Evolutionary conservation across 2,797 vertebrate species (phyloP), one percentile per base, ranked within the genome.

Genomic region (Eleutherodactylus coqui): DNA sequence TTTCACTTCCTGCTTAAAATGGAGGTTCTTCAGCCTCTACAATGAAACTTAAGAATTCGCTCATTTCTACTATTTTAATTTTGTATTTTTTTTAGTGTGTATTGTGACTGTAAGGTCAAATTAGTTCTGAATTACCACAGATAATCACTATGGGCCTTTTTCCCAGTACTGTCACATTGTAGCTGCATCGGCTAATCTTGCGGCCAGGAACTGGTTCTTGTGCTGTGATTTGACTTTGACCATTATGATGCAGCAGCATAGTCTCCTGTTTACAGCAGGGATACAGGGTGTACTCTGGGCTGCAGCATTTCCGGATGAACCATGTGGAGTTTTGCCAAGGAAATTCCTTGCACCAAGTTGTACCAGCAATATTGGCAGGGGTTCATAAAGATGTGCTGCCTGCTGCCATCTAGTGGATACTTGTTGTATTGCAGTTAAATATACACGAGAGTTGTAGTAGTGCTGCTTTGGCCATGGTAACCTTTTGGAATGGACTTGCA

Each of bases 371-470:
- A 1, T 41, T 73, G 70, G 70, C 70, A 13, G 38, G 3, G 34
- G 29, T 14, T 62, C 38, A 60, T 9, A 45, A n/a, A 41, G 24
- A n/a, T 4, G 11, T 82, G 19, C 29, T 34, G 16, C 5, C 24
- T 24, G 64, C 78, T 79, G 78, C 41, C 78, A 32, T 45, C 78
- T 79, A 32, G 58, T 64, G 78, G 49, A n/a, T 2, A 2, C 0
- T 47, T 38, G 10, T 77, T 21, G 10, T 9, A 53, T 55, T 36
- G 21, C 47, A 34, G n/a, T 64, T 24, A 8, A 55, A 55, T 24
- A 55, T 55, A 8, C n/a, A 2, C 21, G n/a, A 6, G 53, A 9
- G 43, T 45, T 45, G 14, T 45, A n/a, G n/a, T n/a, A n/a, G n/a
- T n/a, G n/a, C n/a, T n/a, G n/a, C n/a, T n/a, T n/a, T n/a, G n/a